Percentiles rank a stretch among this genome's conserved stretches.
These are phyloP conservation scores for Drosophila mimica DNA, from an alignment of 2,888 invertebrate genomes.

Conservation along the genomic window DNA sequence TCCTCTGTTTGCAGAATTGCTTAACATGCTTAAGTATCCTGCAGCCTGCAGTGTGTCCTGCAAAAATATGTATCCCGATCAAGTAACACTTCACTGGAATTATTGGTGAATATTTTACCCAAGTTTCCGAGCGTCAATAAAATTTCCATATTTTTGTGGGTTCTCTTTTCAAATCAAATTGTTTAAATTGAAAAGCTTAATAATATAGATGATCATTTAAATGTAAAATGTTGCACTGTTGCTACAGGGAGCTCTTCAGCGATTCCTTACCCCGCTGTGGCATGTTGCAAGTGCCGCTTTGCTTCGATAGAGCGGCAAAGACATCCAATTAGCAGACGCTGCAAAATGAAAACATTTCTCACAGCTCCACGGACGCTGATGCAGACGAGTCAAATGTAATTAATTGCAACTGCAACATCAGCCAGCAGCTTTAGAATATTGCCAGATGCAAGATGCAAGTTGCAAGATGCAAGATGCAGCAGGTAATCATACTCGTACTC, in stretches of 20 bases:
- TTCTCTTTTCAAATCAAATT: neutral
- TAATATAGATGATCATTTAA: neutral
- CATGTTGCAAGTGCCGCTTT: neutral
- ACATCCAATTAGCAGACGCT: slow-evolving; percentile 72
- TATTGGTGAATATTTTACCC: neutral
- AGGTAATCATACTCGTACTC: slow-evolving; percentile 12
- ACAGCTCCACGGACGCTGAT: slow-evolving; percentile 58
- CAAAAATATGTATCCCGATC: neutral
- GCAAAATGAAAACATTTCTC: slow-evolving; percentile 80
- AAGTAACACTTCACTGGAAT: neutral
- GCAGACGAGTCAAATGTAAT: slow-evolving; percentile 61
- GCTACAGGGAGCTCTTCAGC: neutral
- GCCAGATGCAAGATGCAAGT: slow-evolving; percentile 9
- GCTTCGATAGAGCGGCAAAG: slow-evolving; percentile 12
- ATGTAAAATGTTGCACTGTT: neutral
- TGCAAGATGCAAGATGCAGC: slow-evolving; percentile 8
- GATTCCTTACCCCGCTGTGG: neutral
- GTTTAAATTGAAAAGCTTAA: neutral
- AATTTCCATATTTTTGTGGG: too few relatives aligned
- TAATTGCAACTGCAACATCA: slow-evolving; percentile 63
- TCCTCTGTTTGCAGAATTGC: too few relatives aligned
- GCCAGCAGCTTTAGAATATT: slow-evolving; percentile 27
- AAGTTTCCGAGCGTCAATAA: too few relatives aligned
- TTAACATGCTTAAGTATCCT: too few relatives aligned
- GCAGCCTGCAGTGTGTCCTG: neutral